Conservation (phyloP, 2,113 vertebrate species). For the Parus major region DNA sequence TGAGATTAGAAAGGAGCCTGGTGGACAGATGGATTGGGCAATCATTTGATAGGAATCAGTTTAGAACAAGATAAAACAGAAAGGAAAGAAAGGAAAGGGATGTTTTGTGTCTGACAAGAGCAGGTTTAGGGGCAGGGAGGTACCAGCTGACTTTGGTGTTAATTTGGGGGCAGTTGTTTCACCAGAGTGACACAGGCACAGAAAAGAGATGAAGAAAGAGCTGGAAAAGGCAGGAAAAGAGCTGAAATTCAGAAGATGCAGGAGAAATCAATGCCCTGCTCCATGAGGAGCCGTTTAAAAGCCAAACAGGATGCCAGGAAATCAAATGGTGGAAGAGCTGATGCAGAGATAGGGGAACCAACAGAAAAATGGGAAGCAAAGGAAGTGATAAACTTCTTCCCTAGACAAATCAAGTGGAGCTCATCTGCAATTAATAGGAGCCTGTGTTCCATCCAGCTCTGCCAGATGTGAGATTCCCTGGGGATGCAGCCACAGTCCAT, state of each 20-base stretch:
- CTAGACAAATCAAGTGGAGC: neutral
- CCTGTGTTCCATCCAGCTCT: neutral
- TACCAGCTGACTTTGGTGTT: neutral
- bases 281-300: neutral
- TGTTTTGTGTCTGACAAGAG: neutral
- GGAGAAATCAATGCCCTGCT: neutral
- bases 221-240: neutral
- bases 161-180: neutral
- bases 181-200: neutral
- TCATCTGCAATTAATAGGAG: neutral
- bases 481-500: neutral
- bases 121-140: neutral
- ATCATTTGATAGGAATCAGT: slow-evolving; percentile 52
- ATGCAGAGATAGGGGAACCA: rapidly evolving
- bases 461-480: neutral
- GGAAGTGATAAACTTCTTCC: neutral
- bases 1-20: neutral
- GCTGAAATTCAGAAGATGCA: neutral
- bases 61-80: neutral
- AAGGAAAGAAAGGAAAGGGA: neutral
- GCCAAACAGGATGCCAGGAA: neutral
- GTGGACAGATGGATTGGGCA: slow-evolving; percentile 36
- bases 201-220: neutral
- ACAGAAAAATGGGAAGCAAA: neutral
- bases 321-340: neutral